Base-by-base conservation (phyloP, 1,140 invertebrate genomes). In the Dufourea novaeangliae region DNA sequence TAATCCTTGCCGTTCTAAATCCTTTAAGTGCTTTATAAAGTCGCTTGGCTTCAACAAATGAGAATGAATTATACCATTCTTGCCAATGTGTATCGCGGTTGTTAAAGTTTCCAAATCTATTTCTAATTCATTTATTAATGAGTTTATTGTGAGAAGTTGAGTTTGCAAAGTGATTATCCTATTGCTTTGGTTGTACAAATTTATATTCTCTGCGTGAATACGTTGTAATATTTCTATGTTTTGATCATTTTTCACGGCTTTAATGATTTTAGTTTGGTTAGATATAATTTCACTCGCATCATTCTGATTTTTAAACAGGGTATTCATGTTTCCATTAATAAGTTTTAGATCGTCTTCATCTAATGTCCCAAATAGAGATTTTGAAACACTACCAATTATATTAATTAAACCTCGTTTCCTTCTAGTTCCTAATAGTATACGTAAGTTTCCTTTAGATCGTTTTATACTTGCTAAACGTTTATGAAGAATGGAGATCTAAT, bases 311-410 rank as follows among this genome's bases (percentile, higher is more conserved):
- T n/a, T n/a, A n/a, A n/a, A n/a, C n/a, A n/a, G n/a, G n/a, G n/a
- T n/a, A n/a, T n/a, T n/a, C n/a, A n/a, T n/a, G n/a, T n/a, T n/a
- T n/a, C n/a, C n/a, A n/a, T n/a, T n/a, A n/a, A n/a, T n/a, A n/a
- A n/a, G n/a, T n/a, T n/a, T n/a, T n/a, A n/a, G n/a, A n/a, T n/a
- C 64, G 1, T 54, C n/a, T 37, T 67, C 20, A 2, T 67, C 64
- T 54, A 67, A 39, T 17, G 64, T 67, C 4, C 64, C 64, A 37
- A 67, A 67, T 12, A 67, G 27, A 29, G 29, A 37, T 37, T 67
- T 54, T 0, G 46, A 37, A 7, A 54, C 25, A 7, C 29, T 22
- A 12, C 32, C 46, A 20, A 67, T 54, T 11, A 54, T 1, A 4
- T 67, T 54, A 12, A 67, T 22, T 12, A 54, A 5, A 2, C 66